Evolutionary conservation across 2,888 invertebrate genomes (phyloP), one percentile per base, ranked within the genome.

Genomic region (Scotopteryx bipunctaria): DNA sequence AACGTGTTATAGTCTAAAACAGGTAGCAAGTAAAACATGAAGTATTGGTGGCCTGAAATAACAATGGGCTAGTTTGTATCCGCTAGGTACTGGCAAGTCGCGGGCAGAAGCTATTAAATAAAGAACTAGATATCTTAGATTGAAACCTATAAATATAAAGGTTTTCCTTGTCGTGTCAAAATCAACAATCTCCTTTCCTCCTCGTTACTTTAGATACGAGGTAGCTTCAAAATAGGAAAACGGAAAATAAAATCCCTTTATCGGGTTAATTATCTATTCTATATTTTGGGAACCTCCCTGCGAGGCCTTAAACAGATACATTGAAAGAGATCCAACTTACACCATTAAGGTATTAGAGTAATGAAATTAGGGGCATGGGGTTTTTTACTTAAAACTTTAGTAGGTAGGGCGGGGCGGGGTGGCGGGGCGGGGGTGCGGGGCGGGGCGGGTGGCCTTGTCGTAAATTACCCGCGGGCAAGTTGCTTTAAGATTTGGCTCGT

Each of bases 291-390:
- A 17, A 27, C 5, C 14, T 8, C 23, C 16, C 11, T 11, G 2
- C 8, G 43, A 21, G 33, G 9, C 32, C 2, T 31, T 21, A 31
- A 41, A 13, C 21, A 19, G 15, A 25, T 3, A 43, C 33, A 16
- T 43, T 43, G 13, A 33, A 36, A 36, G 16, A 16, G 11, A 25
- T 3, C 33, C 8, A 43, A 43, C 43, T 43, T 43, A 16, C 33
- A 8, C 43, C 43, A 33, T 33, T 43, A 43, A 27, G 13, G 44
- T 44, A 44, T 44, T 27, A 44, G 27, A 17, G 27, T 16, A 44
- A 44, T 44, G 27, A 44, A 44, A 44, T 44, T 44, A 44, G 14
- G 44, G 33, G 3, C 23, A 25, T 33, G 11, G 32, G 21, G 35
- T 27, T 44, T 36, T 42, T 44, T 36, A 5, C 25, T 17, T 40